phyloP scores from a whole-genome alignment of 2,797 vertebrate genomes.

The Oreortyx pictus region DNA sequence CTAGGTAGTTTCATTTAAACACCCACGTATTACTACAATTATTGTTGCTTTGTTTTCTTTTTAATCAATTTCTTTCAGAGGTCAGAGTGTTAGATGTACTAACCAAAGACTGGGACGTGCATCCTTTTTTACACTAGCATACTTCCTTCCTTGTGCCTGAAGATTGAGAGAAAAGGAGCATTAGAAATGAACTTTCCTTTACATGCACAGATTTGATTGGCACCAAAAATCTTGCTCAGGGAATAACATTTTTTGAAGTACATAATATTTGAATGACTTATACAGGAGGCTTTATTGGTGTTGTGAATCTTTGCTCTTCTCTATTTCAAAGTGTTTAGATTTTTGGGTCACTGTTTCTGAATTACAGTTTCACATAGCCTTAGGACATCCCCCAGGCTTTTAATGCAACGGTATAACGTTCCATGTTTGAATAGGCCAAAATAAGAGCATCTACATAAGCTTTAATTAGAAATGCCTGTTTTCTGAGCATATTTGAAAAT shows the following conservation, averaged over 20 bases:
- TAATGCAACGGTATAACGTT: background rate
- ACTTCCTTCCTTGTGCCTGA: background rate
- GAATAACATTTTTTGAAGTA: background rate
- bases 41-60: background rate
- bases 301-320: background rate
- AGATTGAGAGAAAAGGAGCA: fast-evolving
- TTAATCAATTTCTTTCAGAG: background rate
- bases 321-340: background rate
- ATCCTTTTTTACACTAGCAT: background rate
- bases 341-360: background rate
- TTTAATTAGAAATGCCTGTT: background rate
- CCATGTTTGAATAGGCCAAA: background rate
- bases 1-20: background rate
- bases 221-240: background rate
- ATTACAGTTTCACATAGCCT: background rate
- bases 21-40: background rate
- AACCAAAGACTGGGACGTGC: background rate
- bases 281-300: fast-evolving
- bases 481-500: background rate
- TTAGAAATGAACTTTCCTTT: fast-evolving
- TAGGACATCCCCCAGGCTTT: background rate
- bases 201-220: background rate
- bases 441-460: background rate
- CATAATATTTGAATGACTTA: background rate
- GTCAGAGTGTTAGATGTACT: background rate